A percentile compares a stretch with the other conserved stretches of the same genome.
These are phyloP conservation scores for Hycleus cichorii DNA, from an alignment of 1,140 invertebrate genomes.

Conservation along the genomic window DNA sequence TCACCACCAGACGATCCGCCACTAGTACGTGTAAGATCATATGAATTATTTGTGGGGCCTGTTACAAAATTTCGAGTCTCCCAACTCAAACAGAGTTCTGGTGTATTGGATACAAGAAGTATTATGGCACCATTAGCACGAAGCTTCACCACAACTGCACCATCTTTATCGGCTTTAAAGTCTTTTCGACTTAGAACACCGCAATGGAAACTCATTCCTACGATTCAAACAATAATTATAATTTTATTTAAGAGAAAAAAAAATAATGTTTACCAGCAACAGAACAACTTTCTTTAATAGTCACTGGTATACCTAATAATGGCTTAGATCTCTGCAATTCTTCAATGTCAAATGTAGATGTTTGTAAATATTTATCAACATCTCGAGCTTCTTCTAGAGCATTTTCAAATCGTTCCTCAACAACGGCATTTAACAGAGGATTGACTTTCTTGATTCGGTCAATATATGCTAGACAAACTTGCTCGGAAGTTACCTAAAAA, in stretches of 20 bases:
- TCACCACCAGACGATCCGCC: conserved; percentile 77
- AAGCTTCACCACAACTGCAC: conserved; percentile 52
- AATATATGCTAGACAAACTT: conserved; percentile 60
- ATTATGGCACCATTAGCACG: conserved; percentile 68
- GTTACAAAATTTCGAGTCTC: conserved; percentile 62
- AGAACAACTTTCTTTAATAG: conserved; percentile 56
- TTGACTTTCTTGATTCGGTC: conserved; percentile 64
- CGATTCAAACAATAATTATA: not conserved
- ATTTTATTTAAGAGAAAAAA: not conserved
- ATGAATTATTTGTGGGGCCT: conserved; percentile 74
- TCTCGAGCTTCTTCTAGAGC: conserved; percentile 52
- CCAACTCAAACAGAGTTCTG: conserved; percentile 67
- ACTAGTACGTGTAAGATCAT: conserved; percentile 53
- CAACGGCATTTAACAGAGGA: conserved; percentile 64
- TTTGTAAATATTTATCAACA: conserved; percentile 42
- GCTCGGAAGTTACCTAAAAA: conserved; percentile 49
- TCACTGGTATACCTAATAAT: conserved; percentile 66
- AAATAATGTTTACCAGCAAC: conserved; percentile 16
- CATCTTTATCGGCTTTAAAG: conserved; percentile 52
- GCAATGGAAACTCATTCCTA: conserved; percentile 57
- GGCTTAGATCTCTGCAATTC: conserved; percentile 51
- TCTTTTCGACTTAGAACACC: conserved; percentile 52
- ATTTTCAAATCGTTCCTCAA: conserved; percentile 61
- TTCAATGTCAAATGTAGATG: conserved; percentile 39
- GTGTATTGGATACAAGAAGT: conserved; percentile 70